Evolutionary conservation across 2,113 vertebrate species (phyloP), one percentile per base, ranked within the genome.

Genomic region (Vulpes lagopus): DNA sequence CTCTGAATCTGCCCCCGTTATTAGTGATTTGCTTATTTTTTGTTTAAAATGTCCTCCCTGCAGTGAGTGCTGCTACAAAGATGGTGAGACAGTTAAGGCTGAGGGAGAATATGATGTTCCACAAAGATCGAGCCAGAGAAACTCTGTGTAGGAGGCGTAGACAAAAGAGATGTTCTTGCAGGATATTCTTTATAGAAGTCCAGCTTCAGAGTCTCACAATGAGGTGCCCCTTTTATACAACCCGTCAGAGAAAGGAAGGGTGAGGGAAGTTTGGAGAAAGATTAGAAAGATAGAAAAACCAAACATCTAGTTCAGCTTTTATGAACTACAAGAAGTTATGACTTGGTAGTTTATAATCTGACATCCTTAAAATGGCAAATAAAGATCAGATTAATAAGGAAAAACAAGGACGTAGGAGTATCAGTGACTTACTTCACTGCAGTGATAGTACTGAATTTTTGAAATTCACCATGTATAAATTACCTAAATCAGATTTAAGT

Each of bases 51-150:
- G 69, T 86, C 38, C n/a, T 87, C 94, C 12, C 30, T 90, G 80
- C 49, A 86, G n/a, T 51, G 25, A 74, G 25, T 91, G 25, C 8
- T 95, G 0, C 2, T 65, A 35, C 35, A 84, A 96, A 97, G 80
- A 96, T 32, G 64, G 23, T 89, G 78, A 94, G 51, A 89, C 5
- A 95, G 78, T 93, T 71, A 89, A 83, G 20, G 27, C 27, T 73
- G 74, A 96, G 65, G 25, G 57, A 96, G 60, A 97, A 71, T 32
- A 94, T 1, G 22, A 74, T 92, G 27, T 89, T 97, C 43, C 76
- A 96, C 84, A 94, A 96, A 65, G 80, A 94, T 67, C 35, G 92
- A 83, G 76, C 6, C 38, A 97, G 65, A 97, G 83, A 95, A 96
- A 97, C 17, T 82, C 53, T 73, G 59, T 3, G 55, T 67, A 49